Base-by-base conservation (phyloP, 2,888 invertebrate species). In the Plebejus melissa region DNA sequence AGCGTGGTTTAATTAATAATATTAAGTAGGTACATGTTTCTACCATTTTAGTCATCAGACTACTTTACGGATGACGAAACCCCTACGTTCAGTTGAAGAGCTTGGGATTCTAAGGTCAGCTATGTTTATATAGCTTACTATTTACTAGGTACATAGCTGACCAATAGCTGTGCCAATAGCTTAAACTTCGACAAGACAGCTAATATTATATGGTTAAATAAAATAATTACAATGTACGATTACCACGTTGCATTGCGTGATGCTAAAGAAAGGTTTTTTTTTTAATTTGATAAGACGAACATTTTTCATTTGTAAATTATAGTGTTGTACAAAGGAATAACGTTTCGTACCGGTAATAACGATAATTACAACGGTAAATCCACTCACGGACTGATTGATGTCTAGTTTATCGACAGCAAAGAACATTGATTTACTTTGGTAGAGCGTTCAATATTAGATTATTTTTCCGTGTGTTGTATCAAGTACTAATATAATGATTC, bases 231-330 rank as follows among this genome's bases (percentile, higher is more conserved):
- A 58, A 16, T n/a, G 57, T n/a, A n/a, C 22, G 6, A 58, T 22
- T n/a, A n/a, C 28, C 2, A 28, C 11, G 28, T 60, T 28, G 28
- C 9, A 9, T 60, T 28, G 28, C 28, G 60, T 28, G 60, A 60
- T 28, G 28, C 1, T 28, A 60, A 60, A 60, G 60, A 9, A 3
- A 28, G 4, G 60, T 60, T 28, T 60, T 60, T 9, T 22, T 60
- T 60, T 28, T 11, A 60, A 60, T 11, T 77, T 46, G 28, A 77
- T 65, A 60, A 32, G 65, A 77, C 60, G 11, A 38, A 41, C 58
- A 60, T 74, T 38, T 32, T 38, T 60, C 41, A 74, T 65, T 65
- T 32, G 71, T 70, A 46, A 71, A 22, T 22, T 71, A 71, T 71
- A 41, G 41, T 46, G 71, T 41, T 41, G 71, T 36, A 9, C 28